These are phyloP conservation scores for Seira musarum DNA, from an alignment of 2,888 invertebrate species.

Conservation along the genomic window DNA sequence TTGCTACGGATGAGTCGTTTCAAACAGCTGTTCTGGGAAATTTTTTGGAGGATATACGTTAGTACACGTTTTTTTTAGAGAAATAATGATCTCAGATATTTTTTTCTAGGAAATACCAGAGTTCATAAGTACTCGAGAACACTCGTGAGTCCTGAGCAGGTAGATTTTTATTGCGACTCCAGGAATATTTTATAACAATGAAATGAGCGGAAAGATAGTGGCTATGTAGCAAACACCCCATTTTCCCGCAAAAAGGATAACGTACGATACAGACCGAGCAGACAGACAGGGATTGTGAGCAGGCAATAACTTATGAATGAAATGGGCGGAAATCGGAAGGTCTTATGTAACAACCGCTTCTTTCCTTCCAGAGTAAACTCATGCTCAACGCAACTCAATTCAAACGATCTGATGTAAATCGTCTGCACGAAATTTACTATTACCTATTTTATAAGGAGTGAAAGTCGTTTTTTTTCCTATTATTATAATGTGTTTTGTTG, in stretches of 20 bases:
- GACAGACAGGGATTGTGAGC: constrained; percentile 46
- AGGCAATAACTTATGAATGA: constrained; percentile 59
- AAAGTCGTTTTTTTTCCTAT: too few relatives aligned
- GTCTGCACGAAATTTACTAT: too few relatives aligned
- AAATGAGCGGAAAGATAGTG: neutral
- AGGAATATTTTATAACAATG: neutral
- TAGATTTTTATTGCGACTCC: neutral
- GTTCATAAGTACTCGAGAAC: constrained; percentile 29
- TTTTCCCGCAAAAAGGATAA: constrained; percentile 6
- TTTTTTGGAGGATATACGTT: neutral
- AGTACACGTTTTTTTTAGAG: neutral
- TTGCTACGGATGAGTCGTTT: constrained; percentile 22
- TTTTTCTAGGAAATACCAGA: constrained; percentile 40
- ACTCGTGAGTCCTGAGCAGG: neutral
- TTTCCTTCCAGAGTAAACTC: neutral
- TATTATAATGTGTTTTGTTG: too few relatives aligned
- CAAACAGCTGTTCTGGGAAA: constrained; percentile 44
- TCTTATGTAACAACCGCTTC: constrained; percentile 22
- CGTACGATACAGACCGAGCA: constrained; percentile 33
- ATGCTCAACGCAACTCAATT: constrained; percentile 1
- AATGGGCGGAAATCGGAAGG: constrained; percentile 60
- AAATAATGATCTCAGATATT: constrained; percentile 42
- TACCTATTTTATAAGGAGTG: too few relatives aligned
- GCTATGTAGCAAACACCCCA: constrained; percentile 10
- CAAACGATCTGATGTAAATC: neutral